Conservation (phyloP, 1,140 invertebrate genomes). For the Penaeus vannamei region DNA sequence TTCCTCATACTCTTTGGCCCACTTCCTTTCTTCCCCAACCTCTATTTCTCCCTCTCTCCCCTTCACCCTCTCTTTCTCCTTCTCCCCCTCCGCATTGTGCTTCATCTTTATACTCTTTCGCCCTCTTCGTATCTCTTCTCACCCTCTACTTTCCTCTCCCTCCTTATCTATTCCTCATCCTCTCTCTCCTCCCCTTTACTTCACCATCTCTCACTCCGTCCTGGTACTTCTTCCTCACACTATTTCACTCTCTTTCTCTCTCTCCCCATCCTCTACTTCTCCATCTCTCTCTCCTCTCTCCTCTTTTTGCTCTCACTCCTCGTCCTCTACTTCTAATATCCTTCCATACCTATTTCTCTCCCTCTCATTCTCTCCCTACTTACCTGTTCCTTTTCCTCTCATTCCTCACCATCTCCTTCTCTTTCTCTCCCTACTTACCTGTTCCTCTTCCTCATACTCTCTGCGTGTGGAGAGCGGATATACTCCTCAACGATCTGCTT, state of each 20-base stretch:
- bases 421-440: constrained; percentile 75
- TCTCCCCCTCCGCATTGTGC: neutral
- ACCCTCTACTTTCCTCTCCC: neutral
- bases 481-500: constrained; percentile 97
- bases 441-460: constrained; percentile 94
- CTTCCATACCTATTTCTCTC: neutral
- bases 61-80: neutral
- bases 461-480: constrained; percentile 94
- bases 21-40: neutral
- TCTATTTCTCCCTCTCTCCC: neutral
- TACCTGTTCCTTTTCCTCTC: neutral
- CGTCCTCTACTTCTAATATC: neutral
- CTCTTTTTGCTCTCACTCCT: neutral
- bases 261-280: neutral
- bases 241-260: neutral
- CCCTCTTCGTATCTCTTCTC: neutral
- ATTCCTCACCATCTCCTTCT: too few species aligned
- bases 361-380: neutral
- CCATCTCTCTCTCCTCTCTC: neutral
- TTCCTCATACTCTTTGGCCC: neutral
- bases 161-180: neutral
- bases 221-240: neutral
- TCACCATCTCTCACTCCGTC: too few species aligned
- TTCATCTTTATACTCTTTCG: neutral
- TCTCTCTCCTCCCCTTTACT: neutral